phyloP scores from a whole-genome alignment of 1,140 invertebrate genomes.

The Gryon sp. region DNA sequence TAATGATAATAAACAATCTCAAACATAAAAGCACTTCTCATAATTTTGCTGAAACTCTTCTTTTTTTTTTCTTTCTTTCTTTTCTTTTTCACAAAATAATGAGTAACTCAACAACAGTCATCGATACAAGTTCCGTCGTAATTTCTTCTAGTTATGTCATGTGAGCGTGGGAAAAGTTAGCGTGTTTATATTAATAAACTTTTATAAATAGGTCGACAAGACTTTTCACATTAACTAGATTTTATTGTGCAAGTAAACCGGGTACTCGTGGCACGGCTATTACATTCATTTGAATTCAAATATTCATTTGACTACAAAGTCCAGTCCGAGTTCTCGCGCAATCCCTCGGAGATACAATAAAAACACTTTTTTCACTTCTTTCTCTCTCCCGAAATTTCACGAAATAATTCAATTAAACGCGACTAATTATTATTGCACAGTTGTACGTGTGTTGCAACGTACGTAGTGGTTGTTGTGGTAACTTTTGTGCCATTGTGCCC shows the following conservation, averaged over 20 bases:
- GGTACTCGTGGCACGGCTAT: neutral
- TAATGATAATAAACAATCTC: too few relatives aligned
- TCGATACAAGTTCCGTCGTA: constrained; percentile 3
- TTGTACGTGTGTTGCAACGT: too few relatives aligned
- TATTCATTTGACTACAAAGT: neutral
- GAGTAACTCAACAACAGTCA: neutral
- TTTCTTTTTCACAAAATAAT: too few relatives aligned
- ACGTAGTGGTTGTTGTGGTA: neutral
- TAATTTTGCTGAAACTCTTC: too few relatives aligned
- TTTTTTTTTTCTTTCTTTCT: too few relatives aligned
- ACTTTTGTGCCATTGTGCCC: constrained; percentile 2
- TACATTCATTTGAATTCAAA: constrained; percentile 3
- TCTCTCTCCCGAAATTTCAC: too few relatives aligned
- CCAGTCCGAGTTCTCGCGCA: too few relatives aligned
- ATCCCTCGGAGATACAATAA: too few relatives aligned
- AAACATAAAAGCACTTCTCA: too few relatives aligned
- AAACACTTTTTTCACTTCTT: too few relatives aligned
- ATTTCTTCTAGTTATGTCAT: constrained; percentile 6
- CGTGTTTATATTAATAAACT: constrained; percentile 17
- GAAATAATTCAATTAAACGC: too few relatives aligned
- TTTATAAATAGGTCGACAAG: constrained; percentile 12
- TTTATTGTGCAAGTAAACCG: neutral
- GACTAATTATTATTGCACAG: too few relatives aligned
- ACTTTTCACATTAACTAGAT: constrained; percentile 18
- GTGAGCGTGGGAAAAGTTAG: constrained; percentile 8